These are phyloP conservation scores for Hetaerina americana DNA, from an alignment of 1,140 invertebrate species.

Conservation along the genomic window DNA sequence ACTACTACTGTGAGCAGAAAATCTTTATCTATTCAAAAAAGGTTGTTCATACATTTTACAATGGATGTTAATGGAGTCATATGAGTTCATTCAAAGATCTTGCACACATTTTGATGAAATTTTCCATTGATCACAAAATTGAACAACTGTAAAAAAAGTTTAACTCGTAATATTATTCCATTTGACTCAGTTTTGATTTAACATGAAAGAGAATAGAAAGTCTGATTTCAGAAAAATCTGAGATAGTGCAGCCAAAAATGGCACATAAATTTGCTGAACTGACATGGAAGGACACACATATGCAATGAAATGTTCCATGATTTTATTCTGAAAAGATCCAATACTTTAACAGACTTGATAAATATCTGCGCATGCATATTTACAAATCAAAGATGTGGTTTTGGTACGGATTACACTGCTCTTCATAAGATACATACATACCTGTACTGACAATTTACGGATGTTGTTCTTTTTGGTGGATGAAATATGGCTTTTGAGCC, in stretches of 20 bases:
- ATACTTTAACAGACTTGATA: not conserved
- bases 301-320: not conserved
- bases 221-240: too few species aligned
- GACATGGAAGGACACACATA: not conserved
- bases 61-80: too few species aligned
- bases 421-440: conserved; percentile 7
- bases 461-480: conserved; percentile 35
- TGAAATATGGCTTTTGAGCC: conserved; percentile 40
- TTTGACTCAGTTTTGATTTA: too few species aligned
- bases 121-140: too few species aligned
- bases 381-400: not conserved
- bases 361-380: not conserved
- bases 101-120: too few species aligned
- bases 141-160: too few species aligned
- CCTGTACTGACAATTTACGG: conserved; percentile 53
- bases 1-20: too few species aligned
- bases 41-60: too few species aligned
- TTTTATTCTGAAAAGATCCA: not conserved
- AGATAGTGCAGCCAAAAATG: not conserved
- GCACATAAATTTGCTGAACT: not conserved
- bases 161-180: too few species aligned
- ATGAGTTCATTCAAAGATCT: too few species aligned
- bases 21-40: too few species aligned
- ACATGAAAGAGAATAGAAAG: too few species aligned
- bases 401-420: not conserved